phyloP scores from a whole-genome alignment of 2,797 vertebrate species.

The Urocyon cinereoargenteus region DNA sequence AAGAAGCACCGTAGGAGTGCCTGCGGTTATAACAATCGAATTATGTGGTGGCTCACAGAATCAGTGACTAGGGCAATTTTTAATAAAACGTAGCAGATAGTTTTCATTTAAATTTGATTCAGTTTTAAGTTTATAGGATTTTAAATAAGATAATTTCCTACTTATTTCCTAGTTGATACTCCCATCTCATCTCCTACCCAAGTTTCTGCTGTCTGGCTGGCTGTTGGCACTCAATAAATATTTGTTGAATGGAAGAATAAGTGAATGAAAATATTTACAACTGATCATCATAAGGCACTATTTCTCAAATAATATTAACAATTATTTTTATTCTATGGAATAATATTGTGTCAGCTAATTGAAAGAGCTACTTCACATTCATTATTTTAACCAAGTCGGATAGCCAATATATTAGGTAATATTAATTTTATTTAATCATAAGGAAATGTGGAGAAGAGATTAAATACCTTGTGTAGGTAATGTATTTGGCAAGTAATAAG shows the following conservation, averaged over 20 bases:
- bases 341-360: background rate
- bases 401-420: background rate
- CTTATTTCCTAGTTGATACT: conserved; percentile 34
- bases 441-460: background rate
- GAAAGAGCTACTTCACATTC: conserved; percentile 21
- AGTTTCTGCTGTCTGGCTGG: background rate
- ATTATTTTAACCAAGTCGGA: conserved; percentile 25
- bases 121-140: conserved; percentile 60
- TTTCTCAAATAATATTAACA: conserved; percentile 30
- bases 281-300: background rate
- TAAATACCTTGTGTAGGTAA: background rate
- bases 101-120: conserved; percentile 48
- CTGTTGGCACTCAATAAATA: background rate
- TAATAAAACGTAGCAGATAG: background rate
- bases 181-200: background rate
- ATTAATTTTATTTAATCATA: background rate
- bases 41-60: conserved; percentile 1
- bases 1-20: background rate
- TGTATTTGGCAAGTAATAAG: background rate
- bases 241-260: background rate
- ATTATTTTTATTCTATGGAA: background rate
- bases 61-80: conserved; percentile 33
- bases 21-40: conserved; percentile 50
- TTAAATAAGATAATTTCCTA: background rate
- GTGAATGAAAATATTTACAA: background rate